Evolutionary conservation across 1,140 invertebrate genomes (phyloP).

Genomic region (Atta colombica): DNA sequence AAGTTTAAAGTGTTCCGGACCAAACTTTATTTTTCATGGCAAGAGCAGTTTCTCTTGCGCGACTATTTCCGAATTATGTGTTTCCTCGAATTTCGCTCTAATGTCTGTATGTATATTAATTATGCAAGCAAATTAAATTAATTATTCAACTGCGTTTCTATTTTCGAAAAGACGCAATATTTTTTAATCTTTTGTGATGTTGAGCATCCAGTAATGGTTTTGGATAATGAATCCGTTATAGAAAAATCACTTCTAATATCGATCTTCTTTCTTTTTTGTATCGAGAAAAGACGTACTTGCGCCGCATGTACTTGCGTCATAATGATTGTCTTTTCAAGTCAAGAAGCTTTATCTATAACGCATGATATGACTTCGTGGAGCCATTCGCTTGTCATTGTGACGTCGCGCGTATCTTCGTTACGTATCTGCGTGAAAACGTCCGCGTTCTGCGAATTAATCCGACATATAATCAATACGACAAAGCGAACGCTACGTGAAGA

Average conservation of each 20-base stretch:
- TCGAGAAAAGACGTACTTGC: neutral
- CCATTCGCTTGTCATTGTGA: slow-evolving; percentile 50
- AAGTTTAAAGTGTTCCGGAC: slow-evolving; percentile 23
- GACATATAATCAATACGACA: slow-evolving; percentile 73
- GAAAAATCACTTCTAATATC: neutral
- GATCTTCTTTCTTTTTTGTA: neutral
- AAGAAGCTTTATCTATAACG: slow-evolving; percentile 27
- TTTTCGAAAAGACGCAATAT: neutral
- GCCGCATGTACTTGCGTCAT: neutral
- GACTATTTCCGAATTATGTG: slow-evolving; percentile 1
- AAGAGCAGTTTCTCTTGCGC: neutral
- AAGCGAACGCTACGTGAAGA: slow-evolving; percentile 59
- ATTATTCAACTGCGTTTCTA: neutral
- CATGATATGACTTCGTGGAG: slow-evolving; percentile 49
- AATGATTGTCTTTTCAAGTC: slow-evolving; percentile 22
- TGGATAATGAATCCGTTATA: neutral
- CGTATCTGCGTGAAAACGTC: slow-evolving; percentile 47
- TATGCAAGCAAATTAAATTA: neutral
- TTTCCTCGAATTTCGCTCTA: neutral
- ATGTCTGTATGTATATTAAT: neutral
- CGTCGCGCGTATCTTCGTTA: slow-evolving; percentile 68
- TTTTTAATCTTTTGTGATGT: neutral
- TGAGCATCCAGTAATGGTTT: neutral
- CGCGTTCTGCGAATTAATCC: slow-evolving; percentile 69
- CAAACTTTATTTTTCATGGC: slow-evolving; percentile 45